Base-by-base conservation (phyloP, 2,888 invertebrate genomes). In the Lordiphosa andalusiaca region DNA sequence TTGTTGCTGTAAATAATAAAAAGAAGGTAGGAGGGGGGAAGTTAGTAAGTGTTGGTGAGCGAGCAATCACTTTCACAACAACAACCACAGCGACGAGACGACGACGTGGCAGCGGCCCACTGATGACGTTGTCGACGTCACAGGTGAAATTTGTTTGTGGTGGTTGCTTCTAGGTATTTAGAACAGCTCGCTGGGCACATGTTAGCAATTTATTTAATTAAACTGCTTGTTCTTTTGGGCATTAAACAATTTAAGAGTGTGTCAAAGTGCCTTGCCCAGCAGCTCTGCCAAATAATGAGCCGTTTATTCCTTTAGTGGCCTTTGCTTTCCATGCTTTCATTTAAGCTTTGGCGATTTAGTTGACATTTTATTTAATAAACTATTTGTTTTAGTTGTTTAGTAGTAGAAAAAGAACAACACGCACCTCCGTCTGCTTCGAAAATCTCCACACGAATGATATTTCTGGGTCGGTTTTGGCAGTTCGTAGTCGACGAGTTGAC, bases 361-460 rank as follows among this genome's bases (percentile, higher is more conserved):
- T 9, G 3, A 9, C 9, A 40, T 37, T 54, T 42, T 3, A 39
- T 33, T 47, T 35, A 46, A 58, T 35, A 23, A 44, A 42, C 21
- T 52, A 21, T 54, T 56, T 21, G 30, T 7, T 25, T 23, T 30
- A 19, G 16, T 37, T 10, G 23, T 55, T 6, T 44, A 13, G 7
- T 23, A 21, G 25, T 21, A 16, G 10, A 1, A 25, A 41, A 33
- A 36, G 25, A 21, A 42, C 6, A 25, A 48, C 52, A 68, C 72
- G 41, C 73, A 87, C 84, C 81, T 84, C 61, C 25, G 39, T 50
- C 58, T 36, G 37, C 75, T 66, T 55, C 53, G 74, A 67, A 72
- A 78, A 73, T 66, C 69, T 76, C 54, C 47, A 74, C 68, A 73
- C 73, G 74, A 86, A 72, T 88, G 76, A 80, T 13, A 7, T 52